Evolutionary conservation across 1,140 invertebrate genomes (phyloP).

Genomic region (Micrasema minimum): DNA sequence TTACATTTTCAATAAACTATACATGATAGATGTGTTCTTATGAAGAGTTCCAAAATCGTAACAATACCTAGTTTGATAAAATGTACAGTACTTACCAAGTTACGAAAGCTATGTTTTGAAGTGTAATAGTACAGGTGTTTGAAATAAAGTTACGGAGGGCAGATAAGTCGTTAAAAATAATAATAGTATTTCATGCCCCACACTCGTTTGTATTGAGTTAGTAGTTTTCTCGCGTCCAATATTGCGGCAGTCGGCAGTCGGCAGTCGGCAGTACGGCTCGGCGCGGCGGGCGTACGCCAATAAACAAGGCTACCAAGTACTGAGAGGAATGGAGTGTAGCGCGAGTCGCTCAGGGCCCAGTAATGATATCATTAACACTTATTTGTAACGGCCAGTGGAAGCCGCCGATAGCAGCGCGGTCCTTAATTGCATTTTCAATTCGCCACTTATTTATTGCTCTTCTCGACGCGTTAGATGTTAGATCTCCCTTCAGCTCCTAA

Average conservation of each 20-base stretch:
- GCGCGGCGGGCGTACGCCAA: background rate
- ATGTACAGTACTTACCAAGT: too few species aligned
- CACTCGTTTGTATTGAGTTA: too few species aligned
- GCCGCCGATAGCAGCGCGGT: conserved; percentile 40
- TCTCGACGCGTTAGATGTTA: conserved; percentile 17
- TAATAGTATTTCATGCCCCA: too few species aligned
- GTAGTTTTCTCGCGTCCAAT: too few species aligned
- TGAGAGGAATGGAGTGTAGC: conserved; percentile 27
- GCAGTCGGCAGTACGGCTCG: background rate
- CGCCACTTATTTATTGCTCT: conserved; percentile 40
- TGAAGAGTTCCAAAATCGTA: too few species aligned
- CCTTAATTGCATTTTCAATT: conserved; percentile 50
- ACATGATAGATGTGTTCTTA: too few species aligned
- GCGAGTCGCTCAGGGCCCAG: conserved; percentile 17
- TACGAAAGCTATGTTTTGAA: too few species aligned
- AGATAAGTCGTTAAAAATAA: too few species aligned
- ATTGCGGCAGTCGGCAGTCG: background rate
- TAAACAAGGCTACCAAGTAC: conserved; percentile 14
- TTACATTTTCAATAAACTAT: too few species aligned
- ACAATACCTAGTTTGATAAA: too few species aligned
- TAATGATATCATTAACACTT: conserved; percentile 52
- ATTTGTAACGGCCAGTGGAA: conserved; percentile 39
- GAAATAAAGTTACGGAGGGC: too few species aligned
- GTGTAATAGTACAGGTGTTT: too few species aligned
- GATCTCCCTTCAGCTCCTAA: background rate